These are phyloP conservation scores for Leuctra nigra DNA, from an alignment of 2,888 invertebrate genomes.

Conservation along the genomic window DNA sequence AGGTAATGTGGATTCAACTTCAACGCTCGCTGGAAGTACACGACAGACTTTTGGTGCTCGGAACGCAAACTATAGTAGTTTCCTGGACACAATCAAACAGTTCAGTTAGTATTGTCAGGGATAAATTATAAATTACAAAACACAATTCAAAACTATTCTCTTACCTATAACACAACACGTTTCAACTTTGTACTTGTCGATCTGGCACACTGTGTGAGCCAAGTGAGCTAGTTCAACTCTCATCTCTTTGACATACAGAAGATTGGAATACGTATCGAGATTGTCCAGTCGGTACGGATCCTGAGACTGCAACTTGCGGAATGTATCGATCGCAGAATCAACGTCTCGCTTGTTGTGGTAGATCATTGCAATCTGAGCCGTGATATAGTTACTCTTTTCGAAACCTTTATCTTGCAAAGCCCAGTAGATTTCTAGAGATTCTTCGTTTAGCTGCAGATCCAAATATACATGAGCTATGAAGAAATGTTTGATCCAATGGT, in stretches of 20 bases:
- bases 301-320: constrained; percentile 70
- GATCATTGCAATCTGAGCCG: constrained; percentile 87
- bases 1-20: constrained; percentile 90
- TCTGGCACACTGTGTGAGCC: constrained; percentile 87
- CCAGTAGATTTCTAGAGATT: constrained; percentile 77
- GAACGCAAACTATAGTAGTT: constrained; percentile 94
- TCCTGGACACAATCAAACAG: constrained; percentile 46
- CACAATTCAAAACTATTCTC: constrained; percentile 27
- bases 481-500: constrained; percentile 92
- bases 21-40: constrained; percentile 92
- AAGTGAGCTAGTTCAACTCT: constrained; percentile 86
- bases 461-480: constrained; percentile 86
- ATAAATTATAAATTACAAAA: background rate
- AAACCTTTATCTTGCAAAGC: constrained; percentile 73
- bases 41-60: constrained; percentile 96
- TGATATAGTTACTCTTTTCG: constrained; percentile 78
- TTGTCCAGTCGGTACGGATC: constrained; percentile 95
- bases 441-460: constrained; percentile 83
- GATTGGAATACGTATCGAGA: constrained; percentile 94
- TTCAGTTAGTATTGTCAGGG: background rate
- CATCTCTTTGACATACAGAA: constrained; percentile 90
- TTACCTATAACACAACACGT: constrained; percentile 96
- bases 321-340: constrained; percentile 78
- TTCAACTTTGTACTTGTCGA: constrained; percentile 95
- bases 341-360: constrained; percentile 91